Evolutionary conservation across 2,888 invertebrate species (phyloP).

Genomic region (Agapostemon virescens): DNA sequence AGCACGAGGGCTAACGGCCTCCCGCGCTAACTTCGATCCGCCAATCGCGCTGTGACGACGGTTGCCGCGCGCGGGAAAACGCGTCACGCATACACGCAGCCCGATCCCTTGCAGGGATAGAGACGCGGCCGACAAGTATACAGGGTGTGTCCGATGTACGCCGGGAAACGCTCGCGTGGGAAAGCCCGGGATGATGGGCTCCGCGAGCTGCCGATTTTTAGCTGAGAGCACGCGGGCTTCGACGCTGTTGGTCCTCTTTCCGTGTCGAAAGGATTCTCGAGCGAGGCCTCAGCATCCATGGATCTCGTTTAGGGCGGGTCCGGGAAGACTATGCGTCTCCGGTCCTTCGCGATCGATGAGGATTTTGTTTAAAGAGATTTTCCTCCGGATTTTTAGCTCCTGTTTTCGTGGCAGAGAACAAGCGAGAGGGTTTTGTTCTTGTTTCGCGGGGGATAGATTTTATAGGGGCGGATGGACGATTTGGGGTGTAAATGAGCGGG

Average conservation of each 20-base stretch:
- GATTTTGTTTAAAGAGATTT: not conserved
- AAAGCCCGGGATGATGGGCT: conserved; percentile 7
- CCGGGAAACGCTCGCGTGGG: conserved; percentile 28
- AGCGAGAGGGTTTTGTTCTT: not conserved
- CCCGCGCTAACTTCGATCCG: conserved; percentile 66
- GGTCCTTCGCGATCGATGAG: not conserved
- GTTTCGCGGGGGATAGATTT: not conserved
- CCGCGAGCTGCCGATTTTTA: conserved; percentile 8
- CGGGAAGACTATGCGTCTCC: not conserved
- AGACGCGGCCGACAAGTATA: conserved; percentile 42
- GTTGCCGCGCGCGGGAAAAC: conserved; percentile 78
- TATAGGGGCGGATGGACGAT: not conserved
- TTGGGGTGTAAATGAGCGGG: not conserved
- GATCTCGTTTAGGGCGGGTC: conserved; percentile 1
- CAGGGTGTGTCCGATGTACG: conserved; percentile 58
- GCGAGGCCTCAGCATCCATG: not conserved
- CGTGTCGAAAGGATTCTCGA: conserved; percentile 1
- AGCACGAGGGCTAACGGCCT: conserved; percentile 70
- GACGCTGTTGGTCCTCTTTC: not conserved
- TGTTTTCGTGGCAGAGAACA: not conserved
- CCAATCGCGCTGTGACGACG: conserved; percentile 66
- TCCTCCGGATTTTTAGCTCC: too few relatives aligned
- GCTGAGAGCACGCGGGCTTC: not conserved
- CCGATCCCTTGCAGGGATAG: conserved; percentile 31
- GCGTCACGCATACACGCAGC: conserved; percentile 60